A percentile compares a stretch with the other conserved stretches of the same genome.
Conservation (phyloP, 2,888 invertebrate species). For the Drosophila merina region DNA sequence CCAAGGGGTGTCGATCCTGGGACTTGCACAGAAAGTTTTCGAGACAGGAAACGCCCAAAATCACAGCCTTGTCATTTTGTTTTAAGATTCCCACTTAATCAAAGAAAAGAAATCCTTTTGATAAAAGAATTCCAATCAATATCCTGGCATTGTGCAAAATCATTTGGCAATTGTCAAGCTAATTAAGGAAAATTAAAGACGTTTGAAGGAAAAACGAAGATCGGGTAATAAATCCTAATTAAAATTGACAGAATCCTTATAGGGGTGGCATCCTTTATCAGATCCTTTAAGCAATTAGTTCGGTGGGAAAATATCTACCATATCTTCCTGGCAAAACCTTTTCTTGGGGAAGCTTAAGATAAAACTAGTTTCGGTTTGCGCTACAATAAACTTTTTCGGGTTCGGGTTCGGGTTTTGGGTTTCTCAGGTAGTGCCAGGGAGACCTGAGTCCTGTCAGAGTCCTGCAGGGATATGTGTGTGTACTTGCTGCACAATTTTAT, state of each 20-base stretch:
- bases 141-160: constrained; percentile 55
- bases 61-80: constrained; percentile 16
- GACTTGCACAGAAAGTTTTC: not conserved
- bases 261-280: constrained; percentile 22
- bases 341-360: constrained; percentile 18
- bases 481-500: constrained; percentile 77
- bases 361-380: constrained; percentile 43
- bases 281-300: constrained; percentile 47
- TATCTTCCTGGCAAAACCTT: not conserved
- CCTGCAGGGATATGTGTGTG: constrained; percentile 30
- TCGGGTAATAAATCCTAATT: constrained; percentile 73
- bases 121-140: constrained; percentile 15
- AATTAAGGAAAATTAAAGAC: constrained; percentile 55
- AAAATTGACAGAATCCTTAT: constrained; percentile 66
- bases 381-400: constrained; percentile 23
- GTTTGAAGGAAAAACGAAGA: constrained; percentile 3
- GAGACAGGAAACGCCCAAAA: not conserved
- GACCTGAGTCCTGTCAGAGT: constrained; percentile 54
- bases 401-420: constrained; percentile 19
- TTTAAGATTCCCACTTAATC: constrained; percentile 10
- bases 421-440: constrained; percentile 67
- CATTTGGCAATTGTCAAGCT: constrained; percentile 73
- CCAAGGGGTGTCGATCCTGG: not conserved
- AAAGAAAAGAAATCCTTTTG: constrained; percentile 2
- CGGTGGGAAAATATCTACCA: constrained; percentile 42